Evolutionary conservation across 2,113 vertebrate genomes (phyloP).

Genomic region (Melospiza melodia): DNA sequence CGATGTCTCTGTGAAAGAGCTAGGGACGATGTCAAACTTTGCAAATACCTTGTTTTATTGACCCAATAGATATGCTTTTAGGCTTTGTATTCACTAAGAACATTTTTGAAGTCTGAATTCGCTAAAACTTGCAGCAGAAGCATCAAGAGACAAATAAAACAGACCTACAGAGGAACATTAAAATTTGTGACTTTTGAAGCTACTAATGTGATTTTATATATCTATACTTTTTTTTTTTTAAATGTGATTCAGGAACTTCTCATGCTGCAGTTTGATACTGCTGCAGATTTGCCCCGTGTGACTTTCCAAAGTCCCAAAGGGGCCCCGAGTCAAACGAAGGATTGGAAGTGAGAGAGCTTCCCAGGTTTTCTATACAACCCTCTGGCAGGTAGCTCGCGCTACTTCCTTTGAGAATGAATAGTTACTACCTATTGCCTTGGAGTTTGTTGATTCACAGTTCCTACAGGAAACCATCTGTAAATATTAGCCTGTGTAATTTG

Average conservation of each 20-base stretch:
- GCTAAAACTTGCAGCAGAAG: neutral
- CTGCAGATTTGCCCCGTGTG: neutral
- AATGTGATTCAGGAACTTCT: neutral
- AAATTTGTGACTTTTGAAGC: neutral
- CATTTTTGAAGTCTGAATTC: neutral
- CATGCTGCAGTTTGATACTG: neutral
- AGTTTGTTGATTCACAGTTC: constrained; percentile 43
- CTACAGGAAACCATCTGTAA: constrained; percentile 52
- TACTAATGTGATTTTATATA: neutral
- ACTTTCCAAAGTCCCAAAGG: neutral
- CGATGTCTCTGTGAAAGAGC: accelerated
- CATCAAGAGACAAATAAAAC: neutral
- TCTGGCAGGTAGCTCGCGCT: neutral
- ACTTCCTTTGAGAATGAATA: neutral
- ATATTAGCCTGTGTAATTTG: constrained; percentile 47
- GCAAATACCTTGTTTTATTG: neutral
- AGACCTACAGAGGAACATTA: neutral
- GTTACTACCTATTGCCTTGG: constrained; percentile 16
- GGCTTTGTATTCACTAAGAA: neutral
- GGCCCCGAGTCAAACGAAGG: neutral
- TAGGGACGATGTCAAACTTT: neutral
- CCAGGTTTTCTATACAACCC: neutral
- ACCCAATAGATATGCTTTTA: neutral
- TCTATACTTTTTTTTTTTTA: too few species aligned
- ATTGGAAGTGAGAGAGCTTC: neutral